A percentile compares a stretch with the other conserved stretches of the same genome.
These are phyloP conservation scores for pig (Sus scrofa) DNA, from an alignment of 2,113 vertebrate genomes.

Conservation along the genomic window T2T-Sscrofa CM000817.6:152762501-152763000, in stretches of 20 bases:
- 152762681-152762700: neutral
- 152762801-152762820: too few relatives aligned
- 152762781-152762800: neutral
- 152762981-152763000: neutral
- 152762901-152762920: neutral
- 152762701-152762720: neutral
- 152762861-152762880: neutral
- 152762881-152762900: neutral
- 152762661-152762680: neutral
- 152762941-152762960: neutral
- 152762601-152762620: neutral
- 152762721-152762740: rapidly evolving
- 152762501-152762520: neutral
- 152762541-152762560: neutral
- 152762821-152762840: neutral
- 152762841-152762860: neutral
- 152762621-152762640: neutral
- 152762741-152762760: neutral
- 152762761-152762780: neutral
- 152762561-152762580: neutral
- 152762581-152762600: neutral
- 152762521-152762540: neutral
- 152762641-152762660: neutral
- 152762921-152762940: neutral
- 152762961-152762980: neutral